Conservation (phyloP, 2,113 vertebrate genomes). For the Mesoclemmys tuberculata region DNA sequence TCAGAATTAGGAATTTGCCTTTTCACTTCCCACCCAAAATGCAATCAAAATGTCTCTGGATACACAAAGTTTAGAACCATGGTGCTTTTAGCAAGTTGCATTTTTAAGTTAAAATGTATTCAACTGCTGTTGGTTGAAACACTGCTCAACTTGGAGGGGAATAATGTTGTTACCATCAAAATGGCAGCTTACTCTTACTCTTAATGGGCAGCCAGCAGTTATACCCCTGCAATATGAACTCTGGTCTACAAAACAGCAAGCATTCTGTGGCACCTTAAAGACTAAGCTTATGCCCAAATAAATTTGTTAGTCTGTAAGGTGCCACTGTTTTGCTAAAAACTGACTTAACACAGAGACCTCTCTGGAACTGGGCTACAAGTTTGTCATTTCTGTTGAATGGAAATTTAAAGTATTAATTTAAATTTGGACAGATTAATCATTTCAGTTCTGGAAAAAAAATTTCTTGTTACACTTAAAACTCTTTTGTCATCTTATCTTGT, state of each 20-base stretch:
- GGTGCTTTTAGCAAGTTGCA: neutral
- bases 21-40: conserved; percentile 62
- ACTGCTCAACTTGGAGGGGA: neutral
- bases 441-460: neutral
- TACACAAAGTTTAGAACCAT: conserved; percentile 21
- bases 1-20: conserved; percentile 66
- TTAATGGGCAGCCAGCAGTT: neutral
- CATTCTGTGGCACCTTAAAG: too few relatives aligned
- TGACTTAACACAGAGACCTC: neutral
- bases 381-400: neutral
- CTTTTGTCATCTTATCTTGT: neutral
- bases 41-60: conserved; percentile 29
- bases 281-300: too few relatives aligned
- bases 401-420: neutral
- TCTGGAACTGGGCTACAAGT: neutral
- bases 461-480: neutral
- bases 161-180: neutral
- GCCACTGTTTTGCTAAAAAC: too few relatives aligned
- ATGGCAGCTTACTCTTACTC: rapidly evolving
- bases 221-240: neutral
- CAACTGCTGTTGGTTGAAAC: neutral
- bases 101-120: neutral
- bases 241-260: neutral
- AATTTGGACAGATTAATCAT: neutral
- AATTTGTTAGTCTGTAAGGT: too few relatives aligned